Evolutionary conservation across 35 echinoderm and acorn worm species (phyloP).

Genomic region (Stichopus chloronotus): DNA sequence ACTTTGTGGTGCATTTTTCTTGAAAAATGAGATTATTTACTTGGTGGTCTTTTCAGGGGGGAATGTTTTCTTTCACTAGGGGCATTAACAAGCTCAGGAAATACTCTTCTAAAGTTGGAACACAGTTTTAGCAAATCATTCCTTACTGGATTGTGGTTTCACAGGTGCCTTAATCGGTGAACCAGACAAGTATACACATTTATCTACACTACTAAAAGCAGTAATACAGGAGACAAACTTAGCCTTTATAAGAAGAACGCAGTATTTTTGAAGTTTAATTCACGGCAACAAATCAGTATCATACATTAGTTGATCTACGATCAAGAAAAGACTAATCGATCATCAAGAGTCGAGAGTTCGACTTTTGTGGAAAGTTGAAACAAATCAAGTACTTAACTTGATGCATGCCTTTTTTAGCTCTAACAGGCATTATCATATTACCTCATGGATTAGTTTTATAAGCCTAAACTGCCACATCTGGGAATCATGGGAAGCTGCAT

Average conservation of each 20-base stretch:
- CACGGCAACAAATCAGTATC: neutral
- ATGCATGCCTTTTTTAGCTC: neutral
- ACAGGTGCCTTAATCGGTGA: neutral
- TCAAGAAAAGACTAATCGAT: constrained; percentile 37
- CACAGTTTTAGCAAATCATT: neutral
- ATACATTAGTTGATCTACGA: neutral
- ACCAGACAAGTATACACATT: neutral
- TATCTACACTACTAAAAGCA: neutral
- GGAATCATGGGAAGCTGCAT: neutral
- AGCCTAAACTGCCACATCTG: neutral
- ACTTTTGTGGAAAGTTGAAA: neutral
- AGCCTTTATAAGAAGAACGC: neutral
- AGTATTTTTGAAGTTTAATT: neutral
- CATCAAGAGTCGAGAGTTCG: neutral
- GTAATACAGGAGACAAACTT: neutral
- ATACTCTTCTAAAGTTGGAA: neutral
- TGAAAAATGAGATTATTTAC: constrained; percentile 16
- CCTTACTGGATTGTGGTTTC: neutral
- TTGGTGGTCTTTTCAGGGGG: constrained; percentile 42
- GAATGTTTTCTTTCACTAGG: neutral
- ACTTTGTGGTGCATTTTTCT: constrained; percentile 30
- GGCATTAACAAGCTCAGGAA: neutral
- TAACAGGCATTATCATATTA: neutral
- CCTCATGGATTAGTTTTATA: constrained; percentile 22
- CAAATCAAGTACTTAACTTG: constrained; percentile 5